phyloP scores from a whole-genome alignment of 1,140 invertebrate species.

The Tribolium castaneum region DNA sequence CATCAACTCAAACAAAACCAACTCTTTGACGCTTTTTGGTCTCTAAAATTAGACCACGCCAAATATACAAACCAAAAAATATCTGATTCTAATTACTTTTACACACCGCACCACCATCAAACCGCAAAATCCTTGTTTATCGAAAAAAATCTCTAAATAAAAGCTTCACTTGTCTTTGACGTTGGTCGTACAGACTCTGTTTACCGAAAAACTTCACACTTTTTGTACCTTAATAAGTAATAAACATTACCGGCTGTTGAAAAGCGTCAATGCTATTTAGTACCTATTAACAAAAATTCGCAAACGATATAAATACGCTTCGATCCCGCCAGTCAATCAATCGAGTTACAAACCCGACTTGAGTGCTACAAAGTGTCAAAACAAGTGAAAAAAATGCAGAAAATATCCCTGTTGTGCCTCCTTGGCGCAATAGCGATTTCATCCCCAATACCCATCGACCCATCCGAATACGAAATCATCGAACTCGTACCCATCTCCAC shows the following conservation, averaged over 20 bases:
- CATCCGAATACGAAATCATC: not conserved
- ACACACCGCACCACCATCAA: not conserved
- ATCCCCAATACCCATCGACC: not conserved
- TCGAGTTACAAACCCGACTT: not conserved
- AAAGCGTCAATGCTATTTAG: slow-evolving; percentile 40
- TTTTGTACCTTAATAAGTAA: slow-evolving; percentile 19
- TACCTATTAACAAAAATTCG: slow-evolving; percentile 19
- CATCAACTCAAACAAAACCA: not conserved
- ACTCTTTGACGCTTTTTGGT: not conserved
- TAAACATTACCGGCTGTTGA: slow-evolving; percentile 22
- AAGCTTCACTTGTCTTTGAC: slow-evolving; percentile 16
- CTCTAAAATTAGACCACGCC: not conserved
- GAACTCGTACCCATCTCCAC: not conserved
- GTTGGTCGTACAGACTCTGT: slow-evolving; percentile 8
- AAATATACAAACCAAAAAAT: not conserved
- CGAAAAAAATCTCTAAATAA: not conserved
- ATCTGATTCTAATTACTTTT: not conserved
- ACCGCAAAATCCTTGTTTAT: not conserved
- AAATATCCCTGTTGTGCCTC: not conserved
- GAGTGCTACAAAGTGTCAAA: not conserved
- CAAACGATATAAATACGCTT: slow-evolving; percentile 1
- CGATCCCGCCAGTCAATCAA: slow-evolving; percentile 7
- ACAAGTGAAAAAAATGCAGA: slow-evolving; percentile 16
- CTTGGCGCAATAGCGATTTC: not conserved
- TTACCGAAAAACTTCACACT: slow-evolving; percentile 23